Conservation (phyloP, 2,888 invertebrate species). For the Micoletzkya japonica region DNA sequence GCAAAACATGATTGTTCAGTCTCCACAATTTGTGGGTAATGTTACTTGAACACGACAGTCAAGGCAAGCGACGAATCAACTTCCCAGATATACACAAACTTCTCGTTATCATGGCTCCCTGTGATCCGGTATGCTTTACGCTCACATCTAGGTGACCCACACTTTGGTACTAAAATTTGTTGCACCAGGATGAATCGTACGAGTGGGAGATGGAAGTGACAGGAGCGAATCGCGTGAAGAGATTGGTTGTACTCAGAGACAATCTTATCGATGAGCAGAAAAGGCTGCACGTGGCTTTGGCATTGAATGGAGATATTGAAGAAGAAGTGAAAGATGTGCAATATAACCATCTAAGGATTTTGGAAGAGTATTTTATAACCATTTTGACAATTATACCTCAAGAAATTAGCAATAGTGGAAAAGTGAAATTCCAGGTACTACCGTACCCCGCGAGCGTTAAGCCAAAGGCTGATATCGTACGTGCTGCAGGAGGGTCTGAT, state of each 20-base stretch:
- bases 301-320: background rate
- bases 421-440: too few relatives aligned
- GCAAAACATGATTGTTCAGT: background rate
- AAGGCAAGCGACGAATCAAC: too few relatives aligned
- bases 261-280: background rate
- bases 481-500: too few relatives aligned
- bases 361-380: background rate
- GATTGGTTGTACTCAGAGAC: background rate
- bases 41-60: background rate
- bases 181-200: background rate
- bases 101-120: too few relatives aligned
- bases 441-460: too few relatives aligned
- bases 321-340: background rate
- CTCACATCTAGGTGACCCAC: too few relatives aligned
- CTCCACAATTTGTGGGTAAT: background rate
- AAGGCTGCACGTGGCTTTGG: background rate
- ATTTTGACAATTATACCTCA: background rate
- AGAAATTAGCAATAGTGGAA: too few relatives aligned
- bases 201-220: slow-evolving; percentile 7
- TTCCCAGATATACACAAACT: too few relatives aligned
- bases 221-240: background rate
- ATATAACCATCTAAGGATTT: background rate
- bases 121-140: too few relatives aligned
- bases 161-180: too few relatives aligned
- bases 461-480: too few relatives aligned